phyloP scores from a whole-genome alignment of 2,797 vertebrate genomes.

The Anolis apletophallus region DNA sequence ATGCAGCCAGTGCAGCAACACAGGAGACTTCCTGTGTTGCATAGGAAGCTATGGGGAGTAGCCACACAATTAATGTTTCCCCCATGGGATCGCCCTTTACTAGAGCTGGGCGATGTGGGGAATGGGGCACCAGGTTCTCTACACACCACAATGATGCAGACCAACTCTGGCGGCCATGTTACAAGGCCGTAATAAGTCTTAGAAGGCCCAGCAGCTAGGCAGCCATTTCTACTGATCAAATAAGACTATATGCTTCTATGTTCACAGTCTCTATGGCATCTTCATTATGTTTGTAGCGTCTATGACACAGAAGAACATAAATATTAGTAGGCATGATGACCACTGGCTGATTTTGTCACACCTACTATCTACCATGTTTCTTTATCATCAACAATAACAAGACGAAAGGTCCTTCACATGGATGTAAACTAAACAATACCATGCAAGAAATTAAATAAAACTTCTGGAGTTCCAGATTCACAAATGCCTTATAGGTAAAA shows the following conservation, averaged over 20 bases:
- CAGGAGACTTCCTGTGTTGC: no score
- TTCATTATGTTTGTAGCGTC: neutral
- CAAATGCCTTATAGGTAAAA: neutral
- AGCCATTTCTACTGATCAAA: neutral
- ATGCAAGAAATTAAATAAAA: neutral
- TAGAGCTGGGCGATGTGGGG: no score
- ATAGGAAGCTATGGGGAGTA: no score
- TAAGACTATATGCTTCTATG: neutral
- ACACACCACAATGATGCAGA: no score
- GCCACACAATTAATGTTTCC: no score
- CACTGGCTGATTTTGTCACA: neutral
- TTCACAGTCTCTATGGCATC: neutral
- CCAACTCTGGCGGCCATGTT: no score
- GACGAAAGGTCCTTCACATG: neutral
- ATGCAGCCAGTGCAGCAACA: no score
- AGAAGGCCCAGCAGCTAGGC: no score
- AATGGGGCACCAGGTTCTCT: no score
- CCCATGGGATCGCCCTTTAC: no score
- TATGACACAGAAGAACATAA: neutral
- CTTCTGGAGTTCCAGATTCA: neutral
- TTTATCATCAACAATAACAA: neutral
- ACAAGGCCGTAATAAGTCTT: neutral
- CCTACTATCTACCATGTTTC: neutral
- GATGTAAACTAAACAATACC: no score
- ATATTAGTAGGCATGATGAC: neutral